Evolutionary conservation across 2,888 invertebrate species (phyloP).

Genomic region (Andricus quercusramuli): DNA sequence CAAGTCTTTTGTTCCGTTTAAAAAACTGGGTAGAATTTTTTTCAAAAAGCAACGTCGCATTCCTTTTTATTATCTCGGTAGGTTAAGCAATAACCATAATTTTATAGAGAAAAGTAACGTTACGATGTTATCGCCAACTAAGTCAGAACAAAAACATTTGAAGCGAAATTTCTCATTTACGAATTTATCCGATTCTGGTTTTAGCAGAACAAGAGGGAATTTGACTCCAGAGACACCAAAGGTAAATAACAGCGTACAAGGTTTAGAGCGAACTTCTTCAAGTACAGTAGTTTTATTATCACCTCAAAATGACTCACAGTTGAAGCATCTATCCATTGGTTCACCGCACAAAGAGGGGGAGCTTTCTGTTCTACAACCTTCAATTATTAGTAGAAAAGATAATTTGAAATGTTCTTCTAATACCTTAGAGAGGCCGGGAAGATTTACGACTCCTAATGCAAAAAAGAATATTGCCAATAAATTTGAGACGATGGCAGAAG

Average conservation of each 20-base stretch:
- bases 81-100: not conserved
- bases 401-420: not conserved
- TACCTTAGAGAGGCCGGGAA: not conserved
- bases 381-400: not conserved
- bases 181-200: conserved; percentile 9
- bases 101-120: not conserved
- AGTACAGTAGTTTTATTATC: not conserved
- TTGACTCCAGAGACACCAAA: not conserved
- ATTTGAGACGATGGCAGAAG: not conserved
- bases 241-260: not conserved
- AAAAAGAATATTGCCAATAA: not conserved
- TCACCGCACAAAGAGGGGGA: not conserved
- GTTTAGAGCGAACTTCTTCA: not conserved
- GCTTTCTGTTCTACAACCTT: not conserved
- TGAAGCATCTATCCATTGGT: conserved; percentile 11
- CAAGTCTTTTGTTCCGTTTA: not conserved
- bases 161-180: not conserved
- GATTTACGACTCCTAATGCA: not conserved
- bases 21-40: conserved; percentile 8
- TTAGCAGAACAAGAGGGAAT: not conserved
- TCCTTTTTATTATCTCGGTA: conserved; percentile 21
- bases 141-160: not conserved
- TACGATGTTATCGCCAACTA: not conserved
- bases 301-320: conserved; percentile 22
- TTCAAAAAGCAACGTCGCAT: not conserved